A percentile compares a stretch with the other conserved stretches of the same genome.
Evolutionary conservation across 2,888 invertebrate genomes (phyloP).

Genomic region (Tetranychus piercei): DNA sequence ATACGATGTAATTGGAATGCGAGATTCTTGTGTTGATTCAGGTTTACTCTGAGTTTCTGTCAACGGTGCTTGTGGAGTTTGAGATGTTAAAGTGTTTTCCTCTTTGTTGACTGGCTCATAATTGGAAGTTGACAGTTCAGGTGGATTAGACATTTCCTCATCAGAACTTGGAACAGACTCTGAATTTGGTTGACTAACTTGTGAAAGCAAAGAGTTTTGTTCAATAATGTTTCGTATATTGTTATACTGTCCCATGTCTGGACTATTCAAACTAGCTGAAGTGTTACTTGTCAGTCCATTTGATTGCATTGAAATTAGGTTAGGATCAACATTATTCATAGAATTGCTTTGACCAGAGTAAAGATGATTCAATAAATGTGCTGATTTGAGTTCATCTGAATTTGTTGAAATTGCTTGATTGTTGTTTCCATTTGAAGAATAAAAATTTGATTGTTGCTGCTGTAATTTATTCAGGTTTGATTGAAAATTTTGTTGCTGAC

Average conservation of each 20-base stretch:
- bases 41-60: not conserved
- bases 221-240: not conserved
- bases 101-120: not conserved
- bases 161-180: not conserved
- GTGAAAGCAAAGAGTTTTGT: not conserved
- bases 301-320: not conserved
- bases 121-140: not conserved
- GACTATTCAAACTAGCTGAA: not conserved
- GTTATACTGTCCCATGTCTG: not conserved
- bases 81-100: not conserved
- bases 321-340: not conserved
- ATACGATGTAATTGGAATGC: not conserved
- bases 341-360: too few species aligned
- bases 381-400: too few species aligned
- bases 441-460: not conserved
- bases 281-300: not conserved
- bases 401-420: not conserved
- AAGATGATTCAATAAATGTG: too few species aligned
- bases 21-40: not conserved
- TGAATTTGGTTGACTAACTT: not conserved
- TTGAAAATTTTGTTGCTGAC: not conserved
- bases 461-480: not conserved
- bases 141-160: not conserved
- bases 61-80: not conserved
- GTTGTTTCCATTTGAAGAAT: not conserved